Conservation (phyloP, 2,113 vertebrate species). For the Anser cygnoides region DNA sequence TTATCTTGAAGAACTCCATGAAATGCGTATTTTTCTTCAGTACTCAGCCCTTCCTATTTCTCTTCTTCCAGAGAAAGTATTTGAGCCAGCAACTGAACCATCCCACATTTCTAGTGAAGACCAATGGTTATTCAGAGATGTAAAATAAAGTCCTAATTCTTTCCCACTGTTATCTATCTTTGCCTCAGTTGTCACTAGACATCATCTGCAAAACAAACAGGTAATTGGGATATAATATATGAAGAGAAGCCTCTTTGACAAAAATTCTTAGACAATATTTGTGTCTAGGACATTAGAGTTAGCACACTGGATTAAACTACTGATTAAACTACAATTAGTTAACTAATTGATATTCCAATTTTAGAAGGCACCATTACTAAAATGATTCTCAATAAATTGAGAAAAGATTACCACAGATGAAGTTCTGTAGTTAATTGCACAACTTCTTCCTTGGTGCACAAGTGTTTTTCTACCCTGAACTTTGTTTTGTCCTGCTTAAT, state of each 20-base stretch:
- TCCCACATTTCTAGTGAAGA: neutral
- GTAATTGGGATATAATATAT: neutral
- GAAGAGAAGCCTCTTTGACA: neutral
- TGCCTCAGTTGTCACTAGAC: neutral
- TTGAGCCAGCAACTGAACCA: neutral
- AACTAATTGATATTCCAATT: neutral
- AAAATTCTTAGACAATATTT: neutral
- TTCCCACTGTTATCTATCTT: neutral
- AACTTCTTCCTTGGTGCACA: neutral
- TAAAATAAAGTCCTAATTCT: neutral
- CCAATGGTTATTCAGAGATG: neutral
- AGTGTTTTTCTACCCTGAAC: neutral
- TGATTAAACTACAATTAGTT: neutral
- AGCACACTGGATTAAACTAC: neutral
- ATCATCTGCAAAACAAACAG: neutral
- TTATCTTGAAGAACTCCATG: neutral
- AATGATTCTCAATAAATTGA: neutral
- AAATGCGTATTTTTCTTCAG: slow-evolving; percentile 7
- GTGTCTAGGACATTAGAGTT: neutral
- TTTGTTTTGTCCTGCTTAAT: neutral
- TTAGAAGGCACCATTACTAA: neutral
- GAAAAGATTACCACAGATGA: neutral
- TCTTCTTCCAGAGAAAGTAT: neutral
- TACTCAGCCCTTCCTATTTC: neutral
- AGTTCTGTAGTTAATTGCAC: neutral